phyloP scores from a whole-genome alignment of 1,140 invertebrate species.

The Microplitis demolitor region DNA sequence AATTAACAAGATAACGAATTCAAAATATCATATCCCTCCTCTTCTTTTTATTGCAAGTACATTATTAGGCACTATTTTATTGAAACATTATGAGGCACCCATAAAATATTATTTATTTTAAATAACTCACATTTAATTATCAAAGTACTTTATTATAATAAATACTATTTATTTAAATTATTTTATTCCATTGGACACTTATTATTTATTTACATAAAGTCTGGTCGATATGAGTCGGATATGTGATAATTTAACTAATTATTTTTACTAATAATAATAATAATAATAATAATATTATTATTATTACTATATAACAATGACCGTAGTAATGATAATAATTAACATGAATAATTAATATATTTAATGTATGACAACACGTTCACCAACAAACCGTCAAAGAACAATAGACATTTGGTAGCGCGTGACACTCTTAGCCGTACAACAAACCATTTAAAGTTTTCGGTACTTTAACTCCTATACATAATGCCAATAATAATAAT shows the following conservation, averaged over 20 bases:
- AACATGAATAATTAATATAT: too few relatives aligned
- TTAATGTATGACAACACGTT: too few relatives aligned
- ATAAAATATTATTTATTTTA: constrained; percentile 21
- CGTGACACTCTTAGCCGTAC: too few relatives aligned
- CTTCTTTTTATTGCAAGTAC: constrained; percentile 37
- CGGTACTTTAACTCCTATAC: too few relatives aligned
- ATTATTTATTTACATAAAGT: background rate
- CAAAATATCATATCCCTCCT: background rate
- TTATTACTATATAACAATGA: too few relatives aligned
- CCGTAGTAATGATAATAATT: too few relatives aligned
- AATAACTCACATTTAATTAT: background rate
- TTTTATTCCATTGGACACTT: background rate
- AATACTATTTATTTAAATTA: background rate
- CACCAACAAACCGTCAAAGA: too few relatives aligned
- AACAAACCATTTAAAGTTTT: too few relatives aligned
- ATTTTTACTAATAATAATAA: background rate
- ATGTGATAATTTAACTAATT: constrained; percentile 29
- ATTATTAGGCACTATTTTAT: constrained; percentile 53
- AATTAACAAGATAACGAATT: background rate
- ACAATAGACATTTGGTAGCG: too few relatives aligned
- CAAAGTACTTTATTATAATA: background rate
- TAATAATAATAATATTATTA: background rate
- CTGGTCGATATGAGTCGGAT: constrained; percentile 45
- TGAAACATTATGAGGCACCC: constrained; percentile 53
- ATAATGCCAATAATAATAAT: too few relatives aligned